Base-by-base conservation (phyloP, 2,888 invertebrate species). In the Ferrisia virgata region DNA sequence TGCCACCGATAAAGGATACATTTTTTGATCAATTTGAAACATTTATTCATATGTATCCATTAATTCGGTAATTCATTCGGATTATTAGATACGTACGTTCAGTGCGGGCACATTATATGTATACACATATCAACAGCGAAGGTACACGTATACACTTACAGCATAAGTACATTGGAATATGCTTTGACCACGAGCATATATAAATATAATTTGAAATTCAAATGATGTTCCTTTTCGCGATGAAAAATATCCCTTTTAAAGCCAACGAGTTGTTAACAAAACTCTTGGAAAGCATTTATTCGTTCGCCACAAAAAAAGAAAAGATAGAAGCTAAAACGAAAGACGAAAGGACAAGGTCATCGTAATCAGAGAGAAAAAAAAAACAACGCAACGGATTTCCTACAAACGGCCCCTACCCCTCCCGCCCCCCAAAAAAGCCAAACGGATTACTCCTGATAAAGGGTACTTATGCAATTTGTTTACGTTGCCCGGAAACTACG, bases 401-500 rank as follows among this genome's bases (percentile, higher is more conserved):
- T 47, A 47, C 47, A 47, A 1, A 18, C n/a, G n/a, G n/a, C n/a
- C n/a, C n/a, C n/a, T n/a, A n/a, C n/a, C n/a, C n/a, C n/a, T n/a
- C n/a, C n/a, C n/a, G n/a, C n/a, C n/a, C n/a, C 3, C 47, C n/a
- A n/a, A 47, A 47, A 47, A 47, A 47, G 18, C 58, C 22, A 11
- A 25, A 64, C 28, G 58, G 58, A 64, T 64, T 28, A 64, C 58
- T 6, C 28, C 58, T 64, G 58, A 64, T 64, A 64, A 47, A 28
- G 58, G 58, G 58, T 64, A 64, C 58, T 64, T 64, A 64, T 64
- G 58, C 28, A 64, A 64, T 64, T 64, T 64, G 58, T 64, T 64
- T 64, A 64, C 58, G 58, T 64, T 64, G 28, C 4, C 25, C 58
- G 58, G 58, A 64, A 64, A 64, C 58, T 64, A 64, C 58, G 58